Percentiles rank a stretch among this genome's conserved stretches.
These are phyloP conservation scores for Sinodicranocentrus sp. DNA, from an alignment of 2,888 invertebrate genomes.

Conservation along the genomic window DNA sequence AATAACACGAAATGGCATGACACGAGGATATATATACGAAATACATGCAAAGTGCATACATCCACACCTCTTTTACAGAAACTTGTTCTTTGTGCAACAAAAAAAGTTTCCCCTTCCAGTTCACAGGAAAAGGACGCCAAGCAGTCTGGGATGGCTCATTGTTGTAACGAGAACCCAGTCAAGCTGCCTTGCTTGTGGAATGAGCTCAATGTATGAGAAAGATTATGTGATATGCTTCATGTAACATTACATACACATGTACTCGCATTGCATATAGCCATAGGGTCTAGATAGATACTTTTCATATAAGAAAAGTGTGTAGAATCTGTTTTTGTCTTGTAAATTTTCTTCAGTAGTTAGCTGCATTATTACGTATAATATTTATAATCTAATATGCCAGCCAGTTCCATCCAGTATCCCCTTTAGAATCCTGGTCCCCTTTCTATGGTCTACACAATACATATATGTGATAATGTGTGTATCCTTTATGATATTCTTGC, in stretches of 20 bases:
- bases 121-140: slow-evolving; percentile 58
- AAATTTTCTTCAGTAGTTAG: not conserved
- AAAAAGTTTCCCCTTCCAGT: slow-evolving; percentile 36
- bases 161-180: slow-evolving; percentile 24
- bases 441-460: no score
- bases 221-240: no score
- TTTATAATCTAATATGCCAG: not conserved
- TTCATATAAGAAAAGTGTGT: no score
- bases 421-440: no score
- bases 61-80: not conserved
- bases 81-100: not conserved
- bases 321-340: not conserved
- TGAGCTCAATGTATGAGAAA: no score
- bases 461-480: no score
- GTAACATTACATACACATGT: no score
- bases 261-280: no score
- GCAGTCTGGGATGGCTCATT: slow-evolving; percentile 57
- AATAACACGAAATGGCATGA: not conserved
- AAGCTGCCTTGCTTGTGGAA: slow-evolving; percentile 3
- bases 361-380: slow-evolving; percentile 1
- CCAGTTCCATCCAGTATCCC: no score
- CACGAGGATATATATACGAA: not conserved
- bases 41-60: not conserved
- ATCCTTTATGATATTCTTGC: slow-evolving; percentile 11
- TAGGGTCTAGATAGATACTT: no score